A percentile compares a stretch with the other conserved stretches of the same genome.
These are phyloP conservation scores for Ptilonorhynchus violaceus DNA, from an alignment of 2,113 vertebrate species.

Conservation along the genomic window DNA sequence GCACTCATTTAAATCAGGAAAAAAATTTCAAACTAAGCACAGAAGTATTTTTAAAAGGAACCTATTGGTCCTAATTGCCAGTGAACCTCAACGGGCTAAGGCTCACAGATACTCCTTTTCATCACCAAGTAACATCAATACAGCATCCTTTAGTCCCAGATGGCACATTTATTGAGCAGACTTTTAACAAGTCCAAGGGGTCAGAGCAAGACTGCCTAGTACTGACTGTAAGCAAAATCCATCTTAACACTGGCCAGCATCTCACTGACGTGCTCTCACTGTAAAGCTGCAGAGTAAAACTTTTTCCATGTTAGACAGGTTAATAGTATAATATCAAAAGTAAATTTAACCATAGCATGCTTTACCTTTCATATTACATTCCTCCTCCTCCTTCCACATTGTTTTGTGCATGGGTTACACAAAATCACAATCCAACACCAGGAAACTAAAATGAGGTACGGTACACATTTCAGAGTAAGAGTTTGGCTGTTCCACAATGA, in stretches of 20 bases:
- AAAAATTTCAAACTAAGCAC: not conserved
- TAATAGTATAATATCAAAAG: not conserved
- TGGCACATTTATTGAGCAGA: not conserved
- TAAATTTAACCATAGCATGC: not conserved
- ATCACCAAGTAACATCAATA: not conserved
- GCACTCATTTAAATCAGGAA: not conserved
- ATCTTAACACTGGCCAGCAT: not conserved
- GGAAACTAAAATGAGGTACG: not conserved
- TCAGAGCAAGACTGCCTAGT: not conserved
- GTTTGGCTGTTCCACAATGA: not conserved
- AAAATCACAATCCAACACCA: not conserved
- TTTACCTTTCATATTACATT: not conserved
- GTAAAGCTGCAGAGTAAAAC: not conserved
- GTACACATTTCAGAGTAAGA: not conserved
- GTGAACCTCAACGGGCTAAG: not conserved
- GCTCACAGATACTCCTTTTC: not conserved
- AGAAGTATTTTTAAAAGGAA: not conserved
- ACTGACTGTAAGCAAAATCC: not conserved
- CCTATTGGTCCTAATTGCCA: not conserved
- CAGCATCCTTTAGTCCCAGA: not conserved
- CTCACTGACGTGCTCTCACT: not conserved
- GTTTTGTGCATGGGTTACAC: not conserved
- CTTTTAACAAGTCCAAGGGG: not conserved
- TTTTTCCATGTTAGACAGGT: not conserved
- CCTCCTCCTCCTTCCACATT: not conserved